phyloP scores from a whole-genome alignment of 2,797 vertebrate genomes.

The Leptatherina wallacei region DNA sequence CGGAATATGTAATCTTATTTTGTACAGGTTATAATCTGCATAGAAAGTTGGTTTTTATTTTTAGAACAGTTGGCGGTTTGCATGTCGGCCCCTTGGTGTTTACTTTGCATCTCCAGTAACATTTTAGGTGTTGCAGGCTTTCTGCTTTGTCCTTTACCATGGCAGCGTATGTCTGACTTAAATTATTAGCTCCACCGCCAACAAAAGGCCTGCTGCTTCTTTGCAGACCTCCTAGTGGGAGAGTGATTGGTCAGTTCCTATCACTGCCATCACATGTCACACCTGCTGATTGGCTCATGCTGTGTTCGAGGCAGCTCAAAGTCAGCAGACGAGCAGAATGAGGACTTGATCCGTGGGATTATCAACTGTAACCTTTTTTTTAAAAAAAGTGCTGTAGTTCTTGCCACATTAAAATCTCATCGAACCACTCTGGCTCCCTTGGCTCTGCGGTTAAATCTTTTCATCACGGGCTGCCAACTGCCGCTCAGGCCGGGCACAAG shows the following conservation, averaged over 20 bases:
- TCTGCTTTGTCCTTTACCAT: constrained; percentile 41
- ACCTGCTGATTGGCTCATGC: constrained; percentile 74
- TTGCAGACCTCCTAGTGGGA: constrained; percentile 69
- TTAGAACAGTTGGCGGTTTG: neutral
- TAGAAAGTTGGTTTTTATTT: neutral
- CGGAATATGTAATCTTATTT: neutral
- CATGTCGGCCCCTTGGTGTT: neutral
- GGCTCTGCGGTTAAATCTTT: constrained; percentile 55
- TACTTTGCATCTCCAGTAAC: constrained; percentile 18
- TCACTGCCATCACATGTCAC: constrained; percentile 68
- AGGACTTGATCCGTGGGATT: constrained; percentile 42
- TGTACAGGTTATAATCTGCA: neutral
- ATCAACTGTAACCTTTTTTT: constrained; percentile 35
- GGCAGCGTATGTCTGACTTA: constrained; percentile 45
- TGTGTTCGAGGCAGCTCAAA: constrained; percentile 47
- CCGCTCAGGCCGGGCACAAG: constrained; percentile 30
- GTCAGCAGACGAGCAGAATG: constrained; percentile 45
- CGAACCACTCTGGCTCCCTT: constrained; percentile 50
- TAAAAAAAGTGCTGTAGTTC: constrained; percentile 28
- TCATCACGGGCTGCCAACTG: constrained; percentile 53
- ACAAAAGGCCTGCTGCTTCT: constrained; percentile 72
- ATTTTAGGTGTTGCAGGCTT: constrained; percentile 1
- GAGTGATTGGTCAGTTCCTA: constrained; percentile 77
- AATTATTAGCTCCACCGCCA: constrained; percentile 38
- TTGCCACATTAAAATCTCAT: constrained; percentile 40